Evolutionary conservation across 1,140 invertebrate species (phyloP), one percentile per base, ranked within the genome.

Genomic region (Gryon sp.): DNA sequence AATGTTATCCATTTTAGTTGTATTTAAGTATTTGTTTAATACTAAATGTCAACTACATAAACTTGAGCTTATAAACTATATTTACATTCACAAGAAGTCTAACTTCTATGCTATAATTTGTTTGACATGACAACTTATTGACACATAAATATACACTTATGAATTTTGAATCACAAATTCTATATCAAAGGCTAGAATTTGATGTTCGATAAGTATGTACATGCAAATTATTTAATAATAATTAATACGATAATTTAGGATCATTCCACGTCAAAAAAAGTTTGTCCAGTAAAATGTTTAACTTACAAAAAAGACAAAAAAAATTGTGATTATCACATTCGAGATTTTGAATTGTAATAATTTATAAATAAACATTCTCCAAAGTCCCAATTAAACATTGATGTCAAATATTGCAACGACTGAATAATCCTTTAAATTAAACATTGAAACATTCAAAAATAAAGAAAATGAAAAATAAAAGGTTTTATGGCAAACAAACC

Each of bases 11-110:
- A n/a, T n/a, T n/a, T n/a, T n/a, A n/a, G n/a, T n/a, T n/a, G n/a
- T n/a, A n/a, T n/a, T n/a, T n/a, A n/a, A n/a, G 22, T 24, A 24
- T 4, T 4, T 24, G 7, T 24, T 24, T 24, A 24, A 24, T 7
- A 4, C 22, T 24, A 4, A 7, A 24, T 24, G 28, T 62, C 16
- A 53, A 52, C 40, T 70, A 62, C 57, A 72, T 53, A 46, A 60
- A 75, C 65, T 76, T 76, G 34, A 72, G 36, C 79, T 83, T 82
- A 83, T 38, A 28, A 75, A 45, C 82, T 83, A 83, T 83, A 83
- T 83, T 82, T 82, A 83, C 82, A 83, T 18, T 59, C 48, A 45
- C 73, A 79, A 76, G 41, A 77, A 77, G 38, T 63, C 24, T 70
- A 32, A 19, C 38, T n/a, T 18, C 2, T 3, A 36, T 3, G 14